Conservation (phyloP, 2,888 invertebrate genomes). For the Enchytraeus crypticus region DNA sequence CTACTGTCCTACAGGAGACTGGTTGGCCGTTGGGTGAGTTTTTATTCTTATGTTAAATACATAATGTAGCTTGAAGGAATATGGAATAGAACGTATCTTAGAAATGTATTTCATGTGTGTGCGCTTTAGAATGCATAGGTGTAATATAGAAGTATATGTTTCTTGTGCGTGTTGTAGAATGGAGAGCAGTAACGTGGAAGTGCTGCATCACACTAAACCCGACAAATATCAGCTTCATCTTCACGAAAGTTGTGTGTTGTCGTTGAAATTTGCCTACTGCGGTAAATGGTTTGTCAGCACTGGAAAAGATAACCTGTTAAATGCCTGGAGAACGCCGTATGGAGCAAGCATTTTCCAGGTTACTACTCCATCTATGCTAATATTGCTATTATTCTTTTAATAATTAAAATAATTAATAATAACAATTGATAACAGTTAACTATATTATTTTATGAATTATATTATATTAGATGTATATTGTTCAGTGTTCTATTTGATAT, state of each 20-base stretch:
- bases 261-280: conserved; percentile 82
- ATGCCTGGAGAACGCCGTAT: conserved; percentile 90
- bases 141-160: too few relatives aligned
- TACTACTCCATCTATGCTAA: too few relatives aligned
- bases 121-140: too few relatives aligned
- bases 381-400: background rate
- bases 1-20: conserved; percentile 88
- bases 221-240: conserved; percentile 91
- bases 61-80: too few relatives aligned
- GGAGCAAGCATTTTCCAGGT: conserved; percentile 92
- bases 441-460: too few relatives aligned
- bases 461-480: too few relatives aligned
- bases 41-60: too few relatives aligned
- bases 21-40: conserved; percentile 76
- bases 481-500: too few relatives aligned
- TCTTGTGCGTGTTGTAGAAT: too few relatives aligned
- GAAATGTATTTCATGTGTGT: too few relatives aligned
- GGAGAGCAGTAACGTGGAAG: conserved; percentile 92
- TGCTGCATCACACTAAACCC: conserved; percentile 64
- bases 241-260: conserved; percentile 90
- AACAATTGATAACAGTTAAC: background rate
- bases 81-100: too few relatives aligned
- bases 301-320: conserved; percentile 84
- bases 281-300: conserved; percentile 95
- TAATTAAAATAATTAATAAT: background rate